Evolutionary conservation across 2,888 invertebrate genomes (phyloP), one percentile per base, ranked within the genome.

Genomic region (Palloptera scutellata): DNA sequence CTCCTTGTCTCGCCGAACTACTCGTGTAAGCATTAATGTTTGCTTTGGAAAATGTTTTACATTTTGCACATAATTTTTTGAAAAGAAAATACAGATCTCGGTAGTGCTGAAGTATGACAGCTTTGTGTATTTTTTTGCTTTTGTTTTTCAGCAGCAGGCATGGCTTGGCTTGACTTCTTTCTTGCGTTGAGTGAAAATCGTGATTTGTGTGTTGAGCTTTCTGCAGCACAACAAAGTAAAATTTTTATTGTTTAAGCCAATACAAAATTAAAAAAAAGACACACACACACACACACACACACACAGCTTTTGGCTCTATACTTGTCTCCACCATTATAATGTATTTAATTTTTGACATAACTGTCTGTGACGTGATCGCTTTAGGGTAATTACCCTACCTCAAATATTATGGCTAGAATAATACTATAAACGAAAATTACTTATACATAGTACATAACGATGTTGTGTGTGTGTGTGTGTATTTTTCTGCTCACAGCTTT

Each of bases 301-400:
- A 42, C 0, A 13, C 13, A 43, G 13, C 13, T 43, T 9, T 41
- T 12, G 12, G 57, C 41, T 20, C n/a, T 19, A 59, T 20, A 8
- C 30, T 20, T 10, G 10, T 40, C 12, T 19, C 42, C 15, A 17
- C 53, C 52, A 53, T 61, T 40, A 17, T 30, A 30, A 69, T 61
- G 54, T 60, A 55, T 48, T 60, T 66, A 61, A 67, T 66, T 55
- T 71, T 71, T 70, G 71, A 71, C 70, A 73, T 68, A 73, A 71
- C 72, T 76, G 81, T 79, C 82, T 78, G 72, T 79, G 79, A 81
- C 82, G 82, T 80, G 80, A 80, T 81, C 72, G 80, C 81, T 79
- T 73, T 64, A 76, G 80, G 80, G 70, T 30, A 30, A 30, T 30
- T 30, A 30, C 30, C 30, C 30, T 30, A 30, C 30, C 30, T 30